A percentile compares a stretch with the other conserved stretches of the same genome.
Conservation (phyloP, 2,113 vertebrate genomes). For the Strix uralensis region DNA sequence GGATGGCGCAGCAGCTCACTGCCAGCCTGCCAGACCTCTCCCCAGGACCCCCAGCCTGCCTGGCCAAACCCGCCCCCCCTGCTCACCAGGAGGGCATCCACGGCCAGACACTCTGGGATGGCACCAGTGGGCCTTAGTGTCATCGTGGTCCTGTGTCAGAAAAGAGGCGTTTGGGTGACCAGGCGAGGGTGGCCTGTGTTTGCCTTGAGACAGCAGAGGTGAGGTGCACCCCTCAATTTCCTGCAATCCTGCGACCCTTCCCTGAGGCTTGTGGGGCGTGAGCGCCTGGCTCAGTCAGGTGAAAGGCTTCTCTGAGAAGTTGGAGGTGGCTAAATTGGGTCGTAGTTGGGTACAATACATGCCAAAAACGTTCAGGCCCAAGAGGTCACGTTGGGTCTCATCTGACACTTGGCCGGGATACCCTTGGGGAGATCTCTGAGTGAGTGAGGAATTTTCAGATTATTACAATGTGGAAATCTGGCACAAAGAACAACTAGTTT, state of each 20-base stretch:
- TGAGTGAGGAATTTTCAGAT: background rate
- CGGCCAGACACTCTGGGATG: background rate
- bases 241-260: background rate
- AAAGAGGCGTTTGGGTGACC: fast-evolving
- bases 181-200: background rate
- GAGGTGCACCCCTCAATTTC: background rate
- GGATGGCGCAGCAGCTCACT: fast-evolving
- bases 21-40: background rate
- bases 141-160: background rate
- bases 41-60: background rate
- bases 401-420: background rate
- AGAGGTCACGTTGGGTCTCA: background rate
- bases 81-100: background rate
- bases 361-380: background rate
- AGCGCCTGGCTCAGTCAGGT: background rate
- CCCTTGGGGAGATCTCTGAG: background rate
- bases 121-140: background rate
- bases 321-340: background rate
- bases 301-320: background rate
- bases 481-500: background rate
- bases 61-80: background rate
- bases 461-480: background rate
- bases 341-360: background rate
- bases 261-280: background rate
- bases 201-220: background rate